Conservation (phyloP, 2,888 invertebrate genomes). For the Herminia tarsipennalis region DNA sequence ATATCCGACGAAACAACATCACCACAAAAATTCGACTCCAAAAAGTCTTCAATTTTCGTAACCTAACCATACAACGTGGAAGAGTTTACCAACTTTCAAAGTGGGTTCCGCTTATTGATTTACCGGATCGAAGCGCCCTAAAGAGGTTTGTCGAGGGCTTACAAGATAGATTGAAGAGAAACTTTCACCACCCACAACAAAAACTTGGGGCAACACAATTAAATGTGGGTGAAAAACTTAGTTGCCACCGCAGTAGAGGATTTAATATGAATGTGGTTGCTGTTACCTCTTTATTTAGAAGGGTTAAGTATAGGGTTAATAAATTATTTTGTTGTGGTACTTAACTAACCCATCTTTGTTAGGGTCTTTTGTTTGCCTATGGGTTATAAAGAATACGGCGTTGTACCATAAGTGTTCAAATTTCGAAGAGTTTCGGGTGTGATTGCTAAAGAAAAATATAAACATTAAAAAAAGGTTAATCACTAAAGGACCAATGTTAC, state of each 20-base stretch:
- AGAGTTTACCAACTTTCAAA: constrained; percentile 62
- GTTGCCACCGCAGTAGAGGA: constrained; percentile 8
- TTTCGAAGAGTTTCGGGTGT: no score
- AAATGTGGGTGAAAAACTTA: constrained; percentile 41
- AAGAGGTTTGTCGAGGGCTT: constrained; percentile 57
- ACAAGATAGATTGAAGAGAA: constrained; percentile 51
- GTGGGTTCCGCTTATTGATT: constrained; percentile 69
- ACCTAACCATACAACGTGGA: constrained; percentile 39
- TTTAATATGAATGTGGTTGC: constrained; percentile 9
- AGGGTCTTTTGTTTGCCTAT: neutral
- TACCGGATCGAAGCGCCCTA: constrained; percentile 58
- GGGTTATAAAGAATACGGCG: neutral
- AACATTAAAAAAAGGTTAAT: no score
- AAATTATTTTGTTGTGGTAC: neutral
- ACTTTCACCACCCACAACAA: constrained; percentile 38
- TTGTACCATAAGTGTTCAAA: neutral
- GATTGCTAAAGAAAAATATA: no score
- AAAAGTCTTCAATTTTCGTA: constrained; percentile 24
- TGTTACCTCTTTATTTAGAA: neutral
- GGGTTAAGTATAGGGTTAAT: no score
- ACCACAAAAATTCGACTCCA: neutral
- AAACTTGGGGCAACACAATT: constrained; percentile 45
- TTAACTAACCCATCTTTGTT: neutral
- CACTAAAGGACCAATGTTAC: no score
- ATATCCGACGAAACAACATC: neutral